phyloP scores from a whole-genome alignment of 2,888 invertebrate species.

The Tholera decimalis region DNA sequence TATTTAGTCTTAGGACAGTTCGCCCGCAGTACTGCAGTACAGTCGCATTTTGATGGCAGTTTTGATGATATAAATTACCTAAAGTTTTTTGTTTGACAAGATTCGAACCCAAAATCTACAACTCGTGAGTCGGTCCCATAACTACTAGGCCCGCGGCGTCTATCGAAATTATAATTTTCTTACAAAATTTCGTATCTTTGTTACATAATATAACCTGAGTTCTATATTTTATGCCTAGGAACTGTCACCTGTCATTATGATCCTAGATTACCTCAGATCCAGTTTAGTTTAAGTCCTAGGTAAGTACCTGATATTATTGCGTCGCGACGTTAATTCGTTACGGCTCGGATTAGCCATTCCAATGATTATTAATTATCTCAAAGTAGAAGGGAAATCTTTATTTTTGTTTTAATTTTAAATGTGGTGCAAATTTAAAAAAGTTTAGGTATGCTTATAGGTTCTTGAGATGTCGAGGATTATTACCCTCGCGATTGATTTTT shows the following conservation, averaged over 20 bases:
- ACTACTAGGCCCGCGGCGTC: too few relatives aligned
- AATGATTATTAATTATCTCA: slow-evolving; percentile 47
- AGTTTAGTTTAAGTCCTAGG: slow-evolving; percentile 53
- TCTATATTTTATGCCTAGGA: slow-evolving; percentile 15
- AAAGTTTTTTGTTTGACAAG: too few relatives aligned
- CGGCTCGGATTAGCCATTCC: slow-evolving; percentile 50
- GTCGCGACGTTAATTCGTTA: slow-evolving; percentile 48
- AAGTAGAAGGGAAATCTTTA: slow-evolving; percentile 20
- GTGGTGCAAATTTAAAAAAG: too few relatives aligned
- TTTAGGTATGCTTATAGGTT: too few relatives aligned
- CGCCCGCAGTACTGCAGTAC: too few relatives aligned
- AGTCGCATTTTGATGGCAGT: too few relatives aligned
- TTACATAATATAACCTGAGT: slow-evolving; percentile 26
- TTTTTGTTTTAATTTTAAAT: slow-evolving; percentile 1
- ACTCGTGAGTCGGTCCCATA: too few relatives aligned
- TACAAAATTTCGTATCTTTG: background rate
- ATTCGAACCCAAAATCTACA: too few relatives aligned
- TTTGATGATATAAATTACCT: too few relatives aligned
- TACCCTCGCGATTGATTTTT: too few relatives aligned
- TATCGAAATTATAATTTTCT: background rate
- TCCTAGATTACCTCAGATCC: slow-evolving; percentile 74
- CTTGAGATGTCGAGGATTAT: too few relatives aligned
- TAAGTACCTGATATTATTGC: slow-evolving; percentile 54
- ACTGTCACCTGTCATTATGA: slow-evolving; percentile 70
- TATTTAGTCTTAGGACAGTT: too few relatives aligned